A percentile compares a stretch with the other conserved stretches of the same genome.
phyloP scores from a whole-genome alignment of 2,797 vertebrate species.

The Rhinella marina region DNA sequence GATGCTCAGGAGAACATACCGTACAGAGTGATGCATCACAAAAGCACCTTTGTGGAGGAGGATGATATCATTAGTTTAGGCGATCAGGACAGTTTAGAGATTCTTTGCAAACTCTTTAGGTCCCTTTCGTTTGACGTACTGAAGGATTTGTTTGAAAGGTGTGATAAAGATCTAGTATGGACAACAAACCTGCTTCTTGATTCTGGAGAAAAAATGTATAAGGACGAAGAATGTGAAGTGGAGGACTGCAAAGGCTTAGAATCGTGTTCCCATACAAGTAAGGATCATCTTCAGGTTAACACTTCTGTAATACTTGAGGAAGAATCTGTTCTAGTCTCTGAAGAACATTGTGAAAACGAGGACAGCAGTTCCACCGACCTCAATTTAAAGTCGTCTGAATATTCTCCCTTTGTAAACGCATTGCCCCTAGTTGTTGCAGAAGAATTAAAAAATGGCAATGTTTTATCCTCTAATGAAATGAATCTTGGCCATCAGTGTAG shows the following conservation, averaged over 20 bases:
- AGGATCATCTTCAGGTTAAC: not conserved
- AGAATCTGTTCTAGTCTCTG: not conserved
- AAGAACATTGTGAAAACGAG: not conserved
- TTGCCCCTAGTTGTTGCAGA: constrained; percentile 26
- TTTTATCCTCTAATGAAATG: constrained; percentile 25
- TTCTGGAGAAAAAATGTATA: constrained; percentile 88
- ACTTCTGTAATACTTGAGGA: not conserved
- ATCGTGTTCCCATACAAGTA: constrained; percentile 19
- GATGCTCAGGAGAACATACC: constrained; percentile 78
- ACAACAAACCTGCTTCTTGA: constrained; percentile 92
- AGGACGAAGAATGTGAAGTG: constrained; percentile 71
- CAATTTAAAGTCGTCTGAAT: not conserved
- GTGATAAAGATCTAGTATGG: constrained; percentile 93
- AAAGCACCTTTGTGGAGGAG: constrained; percentile 92
- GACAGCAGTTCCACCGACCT: not conserved
- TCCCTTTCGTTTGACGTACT: constrained; percentile 87
- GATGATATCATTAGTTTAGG: constrained; percentile 77
- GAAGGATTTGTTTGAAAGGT: constrained; percentile 94
- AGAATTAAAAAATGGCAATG: constrained; percentile 28
- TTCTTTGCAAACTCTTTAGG: constrained; percentile 88
- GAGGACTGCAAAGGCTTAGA: constrained; percentile 14
- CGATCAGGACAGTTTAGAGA: constrained; percentile 83
- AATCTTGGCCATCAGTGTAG: not conserved
- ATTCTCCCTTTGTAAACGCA: not conserved
- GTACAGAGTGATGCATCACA: constrained; percentile 86